These are phyloP conservation scores for Loriculus beryllinus DNA, from an alignment of 2,797 vertebrate species.

Conservation along the genomic window DNA sequence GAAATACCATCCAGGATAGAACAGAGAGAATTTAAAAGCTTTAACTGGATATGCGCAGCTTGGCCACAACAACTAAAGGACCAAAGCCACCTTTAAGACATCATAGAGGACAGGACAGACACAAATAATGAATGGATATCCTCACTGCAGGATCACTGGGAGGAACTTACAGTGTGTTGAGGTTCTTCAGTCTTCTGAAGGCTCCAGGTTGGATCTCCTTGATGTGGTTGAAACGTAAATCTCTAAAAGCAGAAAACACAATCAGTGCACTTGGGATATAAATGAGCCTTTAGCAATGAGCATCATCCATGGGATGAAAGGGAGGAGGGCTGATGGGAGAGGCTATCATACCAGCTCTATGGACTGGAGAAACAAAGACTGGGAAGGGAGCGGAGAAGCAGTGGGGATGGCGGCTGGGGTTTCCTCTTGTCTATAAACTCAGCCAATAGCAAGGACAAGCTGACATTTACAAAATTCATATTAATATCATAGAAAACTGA, in stretches of 20 bases:
- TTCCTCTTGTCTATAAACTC: neutral
- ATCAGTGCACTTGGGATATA: rapidly evolving
- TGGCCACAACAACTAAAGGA: neutral
- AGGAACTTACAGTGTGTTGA: conserved; percentile 68
- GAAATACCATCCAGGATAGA: neutral
- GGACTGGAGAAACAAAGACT: neutral
- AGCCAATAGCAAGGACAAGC: neutral
- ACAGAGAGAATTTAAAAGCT: neutral
- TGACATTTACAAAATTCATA: neutral
- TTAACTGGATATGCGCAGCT: neutral
- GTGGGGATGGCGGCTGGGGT: rapidly evolving
- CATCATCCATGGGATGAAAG: neutral
- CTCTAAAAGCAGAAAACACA: conserved; percentile 51
- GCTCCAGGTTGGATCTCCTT: conserved; percentile 62
- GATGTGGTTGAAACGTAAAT: conserved; percentile 74
- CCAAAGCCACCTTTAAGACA: neutral
- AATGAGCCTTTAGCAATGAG: neutral
- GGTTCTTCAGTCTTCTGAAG: conserved; percentile 68
- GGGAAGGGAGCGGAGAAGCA: neutral
- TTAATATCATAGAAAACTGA: neutral
- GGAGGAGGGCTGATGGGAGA: neutral
- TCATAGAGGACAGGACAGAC: neutral
- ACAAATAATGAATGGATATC: neutral
- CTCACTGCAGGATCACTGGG: neutral
- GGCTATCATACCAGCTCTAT: rapidly evolving